Evolutionary conservation across 1,140 invertebrate genomes (phyloP), one percentile per base, ranked within the genome.

Genomic region (Matsumurasca onukii): DNA sequence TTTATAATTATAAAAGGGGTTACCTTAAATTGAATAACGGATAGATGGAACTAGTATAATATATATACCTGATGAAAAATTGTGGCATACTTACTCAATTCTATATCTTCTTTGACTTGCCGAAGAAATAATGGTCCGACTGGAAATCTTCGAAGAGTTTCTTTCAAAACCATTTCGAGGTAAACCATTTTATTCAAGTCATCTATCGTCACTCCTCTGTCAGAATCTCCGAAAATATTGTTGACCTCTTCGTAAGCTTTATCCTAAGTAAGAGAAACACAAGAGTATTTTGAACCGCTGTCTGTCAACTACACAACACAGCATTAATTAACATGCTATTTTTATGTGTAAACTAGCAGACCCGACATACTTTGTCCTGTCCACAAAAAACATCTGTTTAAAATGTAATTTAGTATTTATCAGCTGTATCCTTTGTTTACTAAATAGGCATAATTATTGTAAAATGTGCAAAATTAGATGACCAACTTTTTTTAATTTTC

Each of bases 91-190:
- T 64, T 66, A 73, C 72, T 69, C 13, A 73, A 55, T 67, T 80
- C 72, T 2, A 83, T 72, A 52, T 82, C 83, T 66, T 81, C 81
- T 13, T 80, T 80, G 0, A 85, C 71, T 69, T 72, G 69, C 67
- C 81, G 73, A 0, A 80, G 83, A 69, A 86, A 82, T 1, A 86
- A 75, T 0, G 88, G 87, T 9, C 86, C 87, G 1, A 86, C 82
- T 1, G 86, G 84, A 70, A 80, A 87, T 27, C 85, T 71, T 22
- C 85, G 72, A 51, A 87, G 77, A 0, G 81, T 79, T 74, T 89
- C 87, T 70, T 88, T 88, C 12, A 89, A 75, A 1, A 83, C 82
- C 34, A 82, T 82, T 69, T 88, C 87, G 31, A 86, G 71, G 70
- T 88, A 89, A 55, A 83, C 82, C 51, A 89, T 71, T 66, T 81